A percentile compares a stretch with the other conserved stretches of the same genome.
phyloP scores from a whole-genome alignment of 2,113 vertebrate genomes.

The Urocolius indicus region DNA sequence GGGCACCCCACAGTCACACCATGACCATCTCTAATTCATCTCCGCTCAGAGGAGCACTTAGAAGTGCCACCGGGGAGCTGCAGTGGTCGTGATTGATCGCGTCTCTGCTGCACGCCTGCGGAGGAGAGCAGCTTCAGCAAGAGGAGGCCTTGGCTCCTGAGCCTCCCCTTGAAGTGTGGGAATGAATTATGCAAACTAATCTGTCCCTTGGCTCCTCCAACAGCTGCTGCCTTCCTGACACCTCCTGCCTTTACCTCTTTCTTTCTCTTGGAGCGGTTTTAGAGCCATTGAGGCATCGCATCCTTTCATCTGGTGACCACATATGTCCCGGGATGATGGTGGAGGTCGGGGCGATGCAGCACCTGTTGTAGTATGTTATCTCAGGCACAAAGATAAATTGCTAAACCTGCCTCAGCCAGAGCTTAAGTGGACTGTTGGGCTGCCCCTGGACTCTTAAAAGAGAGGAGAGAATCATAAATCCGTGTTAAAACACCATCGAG shows the following conservation, averaged over 20 bases:
- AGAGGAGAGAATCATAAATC: not conserved
- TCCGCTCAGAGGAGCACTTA: not conserved
- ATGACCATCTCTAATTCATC: not conserved
- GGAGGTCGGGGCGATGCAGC: not conserved
- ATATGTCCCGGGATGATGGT: not conserved
- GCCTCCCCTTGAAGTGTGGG: constrained; percentile 46
- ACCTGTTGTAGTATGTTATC: not conserved
- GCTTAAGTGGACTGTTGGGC: not conserved
- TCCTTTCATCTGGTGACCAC: not conserved
- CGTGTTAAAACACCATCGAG: not conserved
- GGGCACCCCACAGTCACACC: not conserved
- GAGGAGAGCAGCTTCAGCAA: constrained; percentile 9
- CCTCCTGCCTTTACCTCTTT: not conserved
- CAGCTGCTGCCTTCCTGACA: not conserved
- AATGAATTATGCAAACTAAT: constrained; percentile 64
- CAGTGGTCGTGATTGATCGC: not conserved
- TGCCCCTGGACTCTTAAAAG: not conserved
- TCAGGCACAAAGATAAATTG: not conserved
- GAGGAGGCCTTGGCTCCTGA: constrained; percentile 50
- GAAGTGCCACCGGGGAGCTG: constrained; percentile 34
- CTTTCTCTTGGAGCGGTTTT: not conserved
- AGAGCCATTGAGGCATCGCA: not conserved
- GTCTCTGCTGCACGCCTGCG: not conserved
- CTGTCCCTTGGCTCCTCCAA: not conserved
- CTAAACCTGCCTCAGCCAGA: not conserved